Evolutionary conservation across 2,113 vertebrate species (phyloP), one percentile per base, ranked within the genome.

Genomic region (Nothocercus julius): DNA sequence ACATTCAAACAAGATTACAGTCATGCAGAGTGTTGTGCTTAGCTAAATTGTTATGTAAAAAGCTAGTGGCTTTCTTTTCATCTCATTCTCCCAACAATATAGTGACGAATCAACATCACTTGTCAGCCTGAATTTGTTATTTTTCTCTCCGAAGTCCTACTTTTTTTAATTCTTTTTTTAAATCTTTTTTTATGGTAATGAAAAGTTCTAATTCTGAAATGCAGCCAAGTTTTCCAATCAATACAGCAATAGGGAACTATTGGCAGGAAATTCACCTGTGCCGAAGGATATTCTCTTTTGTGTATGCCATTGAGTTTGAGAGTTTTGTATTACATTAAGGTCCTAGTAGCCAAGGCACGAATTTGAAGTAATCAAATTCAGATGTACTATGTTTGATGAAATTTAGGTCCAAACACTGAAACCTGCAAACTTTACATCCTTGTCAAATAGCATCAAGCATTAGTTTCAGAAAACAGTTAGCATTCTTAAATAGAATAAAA

Each of bases 41-140:
- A 94, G 73, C 73, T 87, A 83, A 96, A 94, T 75, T 62, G 77
- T 49, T 94, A 18, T 69, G 85, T 58, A 95, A 91, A 89, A 77
- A 84, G 58, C 56, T 69, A 17, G 40, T 17, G 58, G 56, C 56
- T 94, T 78, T 85, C 62, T 67, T 1, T 81, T 62, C 34, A 9
- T 58, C 51, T 88, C 58, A 8, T 66, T 15, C 54, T 82, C 25
- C 59, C 81, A 79, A 70, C 59, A 87, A 15, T 40, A 49, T 68
- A 89, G 56, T 2, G 6, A 89, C 83, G 68, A 81, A 78, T 63
- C 40, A 59, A 51, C 58, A 75, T 67, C 78, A 51, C 63, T 86
- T 83, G 13, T 86, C 47, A 83, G 20, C 30, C 59, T 80, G 68
- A 68, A 44, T 85, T 61, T 6, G 7, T 58, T 34, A 44, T n/a